These are phyloP conservation scores for Phyllotis vaccarum DNA, from an alignment of 2,797 vertebrate species.

Conservation along the genomic window DNA sequence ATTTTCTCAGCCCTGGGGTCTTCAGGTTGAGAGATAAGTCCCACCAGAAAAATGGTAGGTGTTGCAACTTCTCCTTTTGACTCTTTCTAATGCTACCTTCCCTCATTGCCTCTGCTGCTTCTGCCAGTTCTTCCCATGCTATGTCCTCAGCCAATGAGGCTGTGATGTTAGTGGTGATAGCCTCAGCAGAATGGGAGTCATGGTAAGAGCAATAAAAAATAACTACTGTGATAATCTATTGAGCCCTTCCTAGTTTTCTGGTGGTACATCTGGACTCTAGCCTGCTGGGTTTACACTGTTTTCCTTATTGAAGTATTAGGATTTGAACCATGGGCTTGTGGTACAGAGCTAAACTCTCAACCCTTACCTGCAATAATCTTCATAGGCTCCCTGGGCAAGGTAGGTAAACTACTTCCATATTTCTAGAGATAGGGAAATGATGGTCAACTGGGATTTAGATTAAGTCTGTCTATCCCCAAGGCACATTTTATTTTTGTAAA, in stretches of 20 bases:
- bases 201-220: neutral
- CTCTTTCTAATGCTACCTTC: neutral
- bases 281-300: neutral
- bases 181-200: too few relatives aligned
- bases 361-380: neutral
- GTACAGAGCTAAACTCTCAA: neutral
- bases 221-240: neutral
- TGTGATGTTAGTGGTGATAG: accelerated
- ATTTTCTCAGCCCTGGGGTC: neutral
- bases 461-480: neutral
- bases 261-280: neutral
- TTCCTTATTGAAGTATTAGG: neutral
- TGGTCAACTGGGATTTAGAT: neutral
- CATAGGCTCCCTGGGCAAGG: neutral
- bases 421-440: neutral
- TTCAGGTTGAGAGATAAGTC: neutral
- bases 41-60: neutral
- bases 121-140: neutral
- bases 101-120: neutral
- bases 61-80: neutral
- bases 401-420: neutral
- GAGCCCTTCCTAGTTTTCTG: neutral
- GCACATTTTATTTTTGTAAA: neutral
- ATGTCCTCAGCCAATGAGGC: neutral
- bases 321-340: neutral